phyloP scores from a whole-genome alignment of 2,888 invertebrate species.

The Idaea biselata region DNA sequence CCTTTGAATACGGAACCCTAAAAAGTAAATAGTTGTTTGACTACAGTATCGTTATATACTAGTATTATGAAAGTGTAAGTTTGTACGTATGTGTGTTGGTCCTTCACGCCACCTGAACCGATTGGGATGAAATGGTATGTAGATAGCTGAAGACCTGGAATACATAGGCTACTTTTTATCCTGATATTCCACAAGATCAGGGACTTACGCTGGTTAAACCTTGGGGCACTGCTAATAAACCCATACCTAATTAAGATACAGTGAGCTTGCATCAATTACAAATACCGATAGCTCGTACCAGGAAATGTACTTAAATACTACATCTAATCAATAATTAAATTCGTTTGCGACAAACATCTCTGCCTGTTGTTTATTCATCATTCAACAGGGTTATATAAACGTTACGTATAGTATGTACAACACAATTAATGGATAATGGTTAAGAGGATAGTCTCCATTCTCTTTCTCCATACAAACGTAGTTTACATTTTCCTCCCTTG shows the following conservation, averaged over 20 bases:
- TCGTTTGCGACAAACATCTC: conserved; percentile 16
- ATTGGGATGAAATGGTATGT: no score
- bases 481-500: no score
- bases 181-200: no score
- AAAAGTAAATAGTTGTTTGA: not conserved
- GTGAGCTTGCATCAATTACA: not conserved
- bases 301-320: conserved; percentile 3
- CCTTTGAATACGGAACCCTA: no score
- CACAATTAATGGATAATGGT: conserved; percentile 21
- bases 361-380: conserved; percentile 19
- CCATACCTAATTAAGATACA: no score
- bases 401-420: conserved; percentile 9
- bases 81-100: not conserved
- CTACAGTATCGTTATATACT: not conserved
- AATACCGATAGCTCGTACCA: conserved; percentile 2
- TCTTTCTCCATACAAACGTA: no score
- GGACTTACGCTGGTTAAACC: no score
- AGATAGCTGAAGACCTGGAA: no score
- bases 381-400: conserved; percentile 14
- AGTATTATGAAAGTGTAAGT: not conserved
- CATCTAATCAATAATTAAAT: conserved; percentile 18
- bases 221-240: no score
- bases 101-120: no score
- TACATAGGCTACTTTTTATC: no score
- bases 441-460: no score